Evolutionary conservation across 2,113 vertebrate genomes (phyloP).

Genomic region (Pseudopodoces humilis): DNA sequence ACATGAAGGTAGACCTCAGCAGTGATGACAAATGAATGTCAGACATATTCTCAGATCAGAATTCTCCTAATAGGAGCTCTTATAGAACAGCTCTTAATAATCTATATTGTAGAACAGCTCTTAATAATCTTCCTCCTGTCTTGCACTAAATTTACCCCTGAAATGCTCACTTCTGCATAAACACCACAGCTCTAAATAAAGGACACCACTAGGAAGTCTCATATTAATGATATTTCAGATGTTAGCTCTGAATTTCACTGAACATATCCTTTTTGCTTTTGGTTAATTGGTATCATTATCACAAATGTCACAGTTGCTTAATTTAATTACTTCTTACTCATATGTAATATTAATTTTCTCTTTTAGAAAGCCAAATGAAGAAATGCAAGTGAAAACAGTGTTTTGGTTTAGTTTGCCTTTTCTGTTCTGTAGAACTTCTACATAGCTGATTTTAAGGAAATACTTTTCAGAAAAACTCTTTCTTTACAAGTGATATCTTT

Average conservation of each 20-base stretch:
- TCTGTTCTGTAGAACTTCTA: background rate
- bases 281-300: slow-evolving; percentile 51
- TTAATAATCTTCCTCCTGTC: background rate
- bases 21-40: background rate
- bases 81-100: background rate
- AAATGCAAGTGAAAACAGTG: background rate
- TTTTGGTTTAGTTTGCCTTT: background rate
- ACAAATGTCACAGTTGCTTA: slow-evolving; percentile 41
- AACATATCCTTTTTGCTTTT: slow-evolving; percentile 1
- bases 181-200: background rate
- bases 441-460: background rate
- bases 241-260: slow-evolving; percentile 19
- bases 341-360: slow-evolving; percentile 15
- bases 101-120: background rate
- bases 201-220: background rate
- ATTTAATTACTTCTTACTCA: slow-evolving; percentile 59
- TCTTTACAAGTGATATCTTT: background rate
- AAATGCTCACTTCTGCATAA: background rate
- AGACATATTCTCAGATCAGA: background rate
- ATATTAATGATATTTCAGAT: slow-evolving; percentile 12
- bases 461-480: background rate
- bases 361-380: background rate
- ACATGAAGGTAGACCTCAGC: background rate
- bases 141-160: background rate
- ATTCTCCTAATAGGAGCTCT: background rate